These are phyloP conservation scores for Folsomia candida DNA, from an alignment of 2,888 invertebrate genomes.

Conservation along the genomic window DNA sequence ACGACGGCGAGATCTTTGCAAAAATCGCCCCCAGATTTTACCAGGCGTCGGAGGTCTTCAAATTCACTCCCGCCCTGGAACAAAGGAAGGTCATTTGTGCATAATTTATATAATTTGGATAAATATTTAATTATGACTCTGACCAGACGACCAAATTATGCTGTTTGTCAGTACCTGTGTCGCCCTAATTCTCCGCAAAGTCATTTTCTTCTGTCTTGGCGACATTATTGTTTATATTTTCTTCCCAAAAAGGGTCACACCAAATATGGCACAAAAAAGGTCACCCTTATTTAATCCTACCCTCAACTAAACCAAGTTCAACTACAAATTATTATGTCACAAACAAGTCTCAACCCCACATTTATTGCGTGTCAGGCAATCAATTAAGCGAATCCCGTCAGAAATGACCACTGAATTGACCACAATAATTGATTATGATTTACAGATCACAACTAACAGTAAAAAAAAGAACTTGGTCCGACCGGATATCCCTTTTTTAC, in stretches of 20 bases:
- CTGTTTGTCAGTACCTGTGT: constrained; percentile 41
- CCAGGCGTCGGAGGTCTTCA: constrained; percentile 84
- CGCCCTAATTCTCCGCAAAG: constrained; percentile 46
- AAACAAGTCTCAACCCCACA: not conserved
- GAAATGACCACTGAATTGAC: not conserved
- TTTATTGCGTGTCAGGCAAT: too few relatives aligned
- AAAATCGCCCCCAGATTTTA: constrained; percentile 92
- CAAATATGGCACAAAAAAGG: not conserved
- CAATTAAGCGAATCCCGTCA: too few relatives aligned
- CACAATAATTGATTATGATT: not conserved
- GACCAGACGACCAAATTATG: too few relatives aligned
- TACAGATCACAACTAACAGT: too few relatives aligned
- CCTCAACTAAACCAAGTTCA: not conserved
- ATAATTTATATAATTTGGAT: too few relatives aligned
- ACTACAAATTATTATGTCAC: not conserved
- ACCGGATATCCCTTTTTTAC: too few relatives aligned
- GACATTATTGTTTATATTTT: constrained; percentile 41
- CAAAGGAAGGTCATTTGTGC: constrained; percentile 22
- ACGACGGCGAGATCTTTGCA: constrained; percentile 87
- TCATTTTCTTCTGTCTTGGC: constrained; percentile 46
- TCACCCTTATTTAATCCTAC: too few relatives aligned
- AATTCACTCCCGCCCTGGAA: constrained; percentile 88
- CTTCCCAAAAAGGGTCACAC: constrained; percentile 1
- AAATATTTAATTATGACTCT: not conserved
- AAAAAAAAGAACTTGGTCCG: too few relatives aligned